Evolutionary conservation across 1,140 invertebrate species (phyloP), one percentile per base, ranked within the genome.

Genomic region (Euwallacea similis): DNA sequence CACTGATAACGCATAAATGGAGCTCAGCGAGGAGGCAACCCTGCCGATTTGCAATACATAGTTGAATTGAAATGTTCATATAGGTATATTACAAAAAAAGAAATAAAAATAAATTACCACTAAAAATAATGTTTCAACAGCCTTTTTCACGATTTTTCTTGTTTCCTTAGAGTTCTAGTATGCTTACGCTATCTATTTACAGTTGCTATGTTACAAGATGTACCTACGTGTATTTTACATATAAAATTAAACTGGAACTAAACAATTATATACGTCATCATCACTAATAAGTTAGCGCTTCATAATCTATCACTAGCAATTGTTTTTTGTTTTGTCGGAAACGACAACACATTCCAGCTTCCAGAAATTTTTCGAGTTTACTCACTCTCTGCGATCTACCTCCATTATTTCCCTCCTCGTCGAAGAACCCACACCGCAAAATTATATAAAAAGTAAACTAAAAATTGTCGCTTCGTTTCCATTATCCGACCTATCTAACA

Each of bases 91-190:
- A 33, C 21, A 33, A 33, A 33, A 33, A 33, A 33, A 33, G 21
- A 33, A 33, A 33, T 33, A 58, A 47, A 15, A 68, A 68, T 68
- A 59, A 68, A 56, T 59, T 68, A 68, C 46, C 13, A 50, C 66
- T 68, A 68, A 68, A 68, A 68, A 55, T 68, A 68, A 43, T 68
- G 8, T 68, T 68, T 68, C 44, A 68, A 68, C 66, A 68, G 66
- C 66, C 66, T 68, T 66, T 59, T 68, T 33, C 9, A 43, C 42
- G 66, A 68, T 11, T 56, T 68, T 68, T 68, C 66, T 68, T 68
- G 15, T 60, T 46, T 68, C 11, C 64, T 66, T 68, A 68, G 11
- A 3, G 8, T 59, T 59, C 66, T 41, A 68, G 15, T 60, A 47
- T 16, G 46, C 1, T 56, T 68, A 59, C 42, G 33, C 46, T 11